Percentiles rank a stretch among this genome's conserved stretches.
phyloP scores from a whole-genome alignment of 2,113 vertebrate genomes.

The Corydoras maculifer region DNA sequence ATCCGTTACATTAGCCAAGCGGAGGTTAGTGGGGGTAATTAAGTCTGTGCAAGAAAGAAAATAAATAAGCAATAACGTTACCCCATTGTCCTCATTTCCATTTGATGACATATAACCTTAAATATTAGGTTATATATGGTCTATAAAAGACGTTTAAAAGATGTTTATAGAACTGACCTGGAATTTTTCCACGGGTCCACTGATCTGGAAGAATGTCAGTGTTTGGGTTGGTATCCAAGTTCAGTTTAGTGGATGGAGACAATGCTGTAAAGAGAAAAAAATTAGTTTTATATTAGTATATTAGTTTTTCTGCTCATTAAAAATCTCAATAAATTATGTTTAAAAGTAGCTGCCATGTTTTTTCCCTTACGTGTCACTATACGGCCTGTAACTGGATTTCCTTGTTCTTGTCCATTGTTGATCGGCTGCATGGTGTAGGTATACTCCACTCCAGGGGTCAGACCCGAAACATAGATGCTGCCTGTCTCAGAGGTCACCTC shows the following conservation, averaged over 20 bases:
- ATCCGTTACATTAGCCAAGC: conserved; percentile 74
- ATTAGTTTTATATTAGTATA: not conserved
- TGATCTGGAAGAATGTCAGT: conserved; percentile 76
- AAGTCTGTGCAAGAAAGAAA: conserved; percentile 61
- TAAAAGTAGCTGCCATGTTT: conserved; percentile 28
- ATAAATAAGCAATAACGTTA: too few species aligned
- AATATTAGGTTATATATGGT: not conserved
- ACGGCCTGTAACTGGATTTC: conserved; percentile 68
- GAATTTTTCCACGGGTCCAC: not conserved
- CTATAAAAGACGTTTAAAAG: not conserved
- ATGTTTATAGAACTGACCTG: not conserved
- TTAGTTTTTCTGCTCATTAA: not conserved
- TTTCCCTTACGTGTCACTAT: conserved; percentile 81
- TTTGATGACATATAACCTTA: too few species aligned
- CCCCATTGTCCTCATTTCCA: too few species aligned
- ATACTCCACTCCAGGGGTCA: conserved; percentile 92
- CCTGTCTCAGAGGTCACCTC: conserved; percentile 88
- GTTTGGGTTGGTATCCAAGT: conserved; percentile 70
- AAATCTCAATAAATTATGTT: not conserved
- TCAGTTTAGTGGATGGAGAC: conserved; percentile 81
- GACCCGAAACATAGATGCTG: conserved; percentile 81
- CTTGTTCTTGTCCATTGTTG: conserved; percentile 73
- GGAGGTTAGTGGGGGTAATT: conserved; percentile 76
- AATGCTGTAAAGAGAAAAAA: conserved; percentile 62
- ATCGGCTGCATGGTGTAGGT: conserved; percentile 82